Evolutionary conservation across 2,113 vertebrate genomes (phyloP).

Genomic region (Zingel zingel): DNA sequence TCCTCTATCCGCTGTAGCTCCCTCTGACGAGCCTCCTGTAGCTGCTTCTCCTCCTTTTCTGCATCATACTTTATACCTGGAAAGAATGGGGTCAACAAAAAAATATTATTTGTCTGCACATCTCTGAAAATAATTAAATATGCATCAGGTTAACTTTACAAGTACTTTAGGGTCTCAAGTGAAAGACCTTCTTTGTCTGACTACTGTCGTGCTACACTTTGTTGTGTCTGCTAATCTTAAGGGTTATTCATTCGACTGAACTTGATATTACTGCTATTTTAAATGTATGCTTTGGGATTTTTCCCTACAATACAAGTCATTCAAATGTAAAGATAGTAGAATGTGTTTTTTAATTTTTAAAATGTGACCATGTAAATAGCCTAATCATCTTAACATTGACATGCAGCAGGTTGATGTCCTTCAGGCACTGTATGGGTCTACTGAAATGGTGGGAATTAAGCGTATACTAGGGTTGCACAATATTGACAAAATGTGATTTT

Average conservation of each 20-base stretch:
- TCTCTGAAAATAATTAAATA: neutral
- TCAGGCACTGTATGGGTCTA: neutral
- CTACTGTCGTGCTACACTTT: neutral
- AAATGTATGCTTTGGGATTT: neutral
- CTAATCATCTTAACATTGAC: neutral
- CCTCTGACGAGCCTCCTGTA: slow-evolving; percentile 92
- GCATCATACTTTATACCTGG: slow-evolving; percentile 96
- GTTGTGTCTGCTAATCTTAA: neutral
- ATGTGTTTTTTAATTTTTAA: neutral
- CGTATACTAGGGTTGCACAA: neutral
- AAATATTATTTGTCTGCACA: neutral
- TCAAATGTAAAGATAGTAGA: neutral
- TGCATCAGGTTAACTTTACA: neutral
- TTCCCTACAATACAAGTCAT: neutral
- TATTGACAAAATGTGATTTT: too few relatives aligned
- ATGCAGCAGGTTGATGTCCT: neutral
- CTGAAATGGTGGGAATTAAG: neutral
- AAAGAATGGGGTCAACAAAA: slow-evolving; percentile 1
- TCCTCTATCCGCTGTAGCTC: slow-evolving; percentile 97
- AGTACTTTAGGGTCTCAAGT: slow-evolving; percentile 24
- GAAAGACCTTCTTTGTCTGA: neutral
- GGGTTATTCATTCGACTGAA: neutral
- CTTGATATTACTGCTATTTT: neutral
- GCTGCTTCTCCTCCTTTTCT: slow-evolving; percentile 93
- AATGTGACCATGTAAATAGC: neutral